A percentile compares a stretch with the other conserved stretches of the same genome.
phyloP scores from a whole-genome alignment of 1,140 invertebrate genomes.

The Gyrodactylus salaris region DNA sequence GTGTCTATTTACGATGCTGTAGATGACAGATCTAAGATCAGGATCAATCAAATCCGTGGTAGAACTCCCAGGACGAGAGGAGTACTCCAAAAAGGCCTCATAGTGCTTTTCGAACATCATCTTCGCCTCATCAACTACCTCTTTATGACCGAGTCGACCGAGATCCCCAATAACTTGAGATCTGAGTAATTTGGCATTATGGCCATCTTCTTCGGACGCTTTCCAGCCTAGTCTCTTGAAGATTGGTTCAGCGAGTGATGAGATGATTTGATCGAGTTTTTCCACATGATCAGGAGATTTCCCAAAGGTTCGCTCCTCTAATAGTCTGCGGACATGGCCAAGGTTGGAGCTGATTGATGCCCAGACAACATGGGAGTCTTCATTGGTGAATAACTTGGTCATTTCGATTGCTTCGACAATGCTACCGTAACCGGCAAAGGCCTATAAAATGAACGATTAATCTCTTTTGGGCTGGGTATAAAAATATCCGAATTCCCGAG shows the following conservation, averaged over 20 bases:
- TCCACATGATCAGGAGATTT: not conserved
- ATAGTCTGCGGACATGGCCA: not conserved
- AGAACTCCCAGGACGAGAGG: not conserved
- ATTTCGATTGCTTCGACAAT: not conserved
- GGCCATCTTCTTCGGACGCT: not conserved
- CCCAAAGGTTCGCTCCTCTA: not conserved
- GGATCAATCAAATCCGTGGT: not conserved
- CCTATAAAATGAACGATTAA: no score
- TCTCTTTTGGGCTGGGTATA: no score
- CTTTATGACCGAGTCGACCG: not conserved
- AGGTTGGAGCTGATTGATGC: not conserved
- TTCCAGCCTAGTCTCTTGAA: conserved; percentile 1
- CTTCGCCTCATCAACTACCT: not conserved
- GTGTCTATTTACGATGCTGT: not conserved
- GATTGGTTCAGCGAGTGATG: conserved; percentile 1
- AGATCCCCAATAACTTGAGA: not conserved
- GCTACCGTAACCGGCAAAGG: not conserved
- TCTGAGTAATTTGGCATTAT: not conserved
- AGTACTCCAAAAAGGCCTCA: not conserved
- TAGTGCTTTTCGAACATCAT: not conserved
- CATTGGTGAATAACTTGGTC: not conserved
- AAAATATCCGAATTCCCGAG: no score
- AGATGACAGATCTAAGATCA: not conserved
- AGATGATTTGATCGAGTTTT: no score
- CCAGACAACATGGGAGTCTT: not conserved